phyloP scores from a whole-genome alignment of 1,140 invertebrate species.

The Saxidomus purpurata region DNA sequence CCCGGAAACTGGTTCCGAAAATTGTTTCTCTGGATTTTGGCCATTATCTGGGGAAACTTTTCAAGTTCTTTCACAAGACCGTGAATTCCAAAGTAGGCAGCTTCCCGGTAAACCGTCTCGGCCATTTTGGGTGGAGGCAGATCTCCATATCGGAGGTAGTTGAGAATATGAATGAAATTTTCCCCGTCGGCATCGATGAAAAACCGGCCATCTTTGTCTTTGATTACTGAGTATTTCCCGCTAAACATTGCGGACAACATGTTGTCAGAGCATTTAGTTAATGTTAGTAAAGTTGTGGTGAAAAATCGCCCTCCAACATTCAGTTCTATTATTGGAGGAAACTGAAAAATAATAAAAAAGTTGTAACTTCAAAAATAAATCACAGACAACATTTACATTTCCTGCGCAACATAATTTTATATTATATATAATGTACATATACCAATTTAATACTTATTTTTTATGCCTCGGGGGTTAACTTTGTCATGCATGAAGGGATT shows the following conservation, averaged over 20 bases:
- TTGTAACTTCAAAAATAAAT: no score
- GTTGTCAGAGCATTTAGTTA: conserved; percentile 79
- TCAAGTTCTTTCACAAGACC: conserved; percentile 77
- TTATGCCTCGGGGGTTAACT: no score
- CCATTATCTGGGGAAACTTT: conserved; percentile 70
- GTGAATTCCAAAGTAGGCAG: conserved; percentile 79
- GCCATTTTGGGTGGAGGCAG: conserved; percentile 73
- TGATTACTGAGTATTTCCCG: conserved; percentile 79
- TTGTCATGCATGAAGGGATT: no score
- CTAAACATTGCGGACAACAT: conserved; percentile 86
- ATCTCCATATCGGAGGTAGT: conserved; percentile 78
- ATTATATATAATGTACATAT: no score
- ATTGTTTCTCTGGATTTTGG: conserved; percentile 73
- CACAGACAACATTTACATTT: no score
- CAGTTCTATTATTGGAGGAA: conserved; percentile 79
- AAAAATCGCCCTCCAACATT: conserved; percentile 84
- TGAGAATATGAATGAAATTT: conserved; percentile 78
- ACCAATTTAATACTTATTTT: no score
- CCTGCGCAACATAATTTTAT: no score
- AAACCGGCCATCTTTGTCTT: conserved; percentile 82
- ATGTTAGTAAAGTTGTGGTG: conserved; percentile 81
- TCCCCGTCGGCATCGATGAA: conserved; percentile 83
- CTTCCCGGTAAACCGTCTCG: conserved; percentile 77
- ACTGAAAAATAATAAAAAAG: conserved; percentile 67
- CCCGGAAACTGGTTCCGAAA: conserved; percentile 70